Conservation (phyloP, 2,888 invertebrate species). For the Trichogramma evanescens region DNA sequence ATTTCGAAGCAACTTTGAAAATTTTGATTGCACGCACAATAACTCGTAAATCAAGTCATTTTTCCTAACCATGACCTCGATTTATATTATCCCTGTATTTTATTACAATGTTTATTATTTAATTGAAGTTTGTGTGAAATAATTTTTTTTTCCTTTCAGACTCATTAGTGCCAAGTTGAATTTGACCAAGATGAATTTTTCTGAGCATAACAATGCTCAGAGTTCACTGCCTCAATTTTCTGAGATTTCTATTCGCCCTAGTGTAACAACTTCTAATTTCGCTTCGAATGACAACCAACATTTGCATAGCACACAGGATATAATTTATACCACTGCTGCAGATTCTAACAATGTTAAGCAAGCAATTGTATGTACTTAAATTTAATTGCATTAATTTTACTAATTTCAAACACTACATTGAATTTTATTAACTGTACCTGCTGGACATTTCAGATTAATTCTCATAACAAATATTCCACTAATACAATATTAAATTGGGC, state of each 20-base stretch:
- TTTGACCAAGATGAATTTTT: slow-evolving; percentile 38
- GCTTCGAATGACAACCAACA: slow-evolving; percentile 27
- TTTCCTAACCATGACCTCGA: too few species aligned
- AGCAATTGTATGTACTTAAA: slow-evolving; percentile 26
- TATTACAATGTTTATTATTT: not conserved
- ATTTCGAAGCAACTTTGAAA: too few species aligned
- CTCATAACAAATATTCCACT: slow-evolving; percentile 35
- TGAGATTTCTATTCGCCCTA: slow-evolving; percentile 35
- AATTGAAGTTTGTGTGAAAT: not conserved
- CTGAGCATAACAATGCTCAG: slow-evolving; percentile 33
- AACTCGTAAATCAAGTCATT: too few species aligned
- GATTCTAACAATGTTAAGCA: slow-evolving; percentile 34
- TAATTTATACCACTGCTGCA: slow-evolving; percentile 36
- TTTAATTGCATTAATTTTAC: not conserved
- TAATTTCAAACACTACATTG: not conserved
- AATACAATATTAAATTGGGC: slow-evolving; percentile 39
- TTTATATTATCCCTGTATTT: too few species aligned
- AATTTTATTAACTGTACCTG: not conserved
- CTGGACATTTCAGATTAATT: slow-evolving; percentile 31
- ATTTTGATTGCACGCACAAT: too few species aligned
- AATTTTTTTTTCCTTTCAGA: not conserved
- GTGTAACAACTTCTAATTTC: slow-evolving; percentile 28
- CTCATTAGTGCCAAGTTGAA: not conserved
- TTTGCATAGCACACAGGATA: slow-evolving; percentile 31
- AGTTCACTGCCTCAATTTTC: slow-evolving; percentile 41